Conservation (phyloP, 2,113 vertebrate genomes). For the Merops nubicus region DNA sequence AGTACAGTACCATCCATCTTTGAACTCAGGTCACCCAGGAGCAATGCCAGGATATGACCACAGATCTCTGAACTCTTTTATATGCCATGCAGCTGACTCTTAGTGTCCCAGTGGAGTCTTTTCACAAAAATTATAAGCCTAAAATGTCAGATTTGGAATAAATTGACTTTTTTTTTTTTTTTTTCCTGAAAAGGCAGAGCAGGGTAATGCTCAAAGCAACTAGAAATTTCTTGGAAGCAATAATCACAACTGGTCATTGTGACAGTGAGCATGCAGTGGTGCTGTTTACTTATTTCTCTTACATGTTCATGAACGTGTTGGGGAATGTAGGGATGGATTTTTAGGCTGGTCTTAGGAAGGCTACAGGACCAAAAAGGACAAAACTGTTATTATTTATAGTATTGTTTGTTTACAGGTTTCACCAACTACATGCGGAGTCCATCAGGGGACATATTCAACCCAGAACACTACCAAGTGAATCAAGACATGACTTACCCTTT, state of each 20-base stretch:
- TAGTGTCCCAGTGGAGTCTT: neutral
- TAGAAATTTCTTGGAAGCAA: neutral
- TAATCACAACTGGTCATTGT: neutral
- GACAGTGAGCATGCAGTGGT: neutral
- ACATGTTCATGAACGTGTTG: neutral
- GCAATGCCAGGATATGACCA: neutral
- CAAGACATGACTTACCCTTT: conserved; percentile 93
- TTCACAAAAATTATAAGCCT: neutral
- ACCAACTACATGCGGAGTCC: conserved; percentile 95
- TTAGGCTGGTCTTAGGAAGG: neutral
- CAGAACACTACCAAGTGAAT: conserved; percentile 86
- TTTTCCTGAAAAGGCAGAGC: neutral
- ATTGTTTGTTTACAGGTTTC: conserved; percentile 80
- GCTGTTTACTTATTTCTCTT: neutral
- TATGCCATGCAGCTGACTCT: accelerated
- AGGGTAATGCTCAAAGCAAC: neutral
- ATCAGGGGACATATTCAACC: conserved; percentile 93
- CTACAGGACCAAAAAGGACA: neutral
- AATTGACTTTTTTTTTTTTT: neutral
- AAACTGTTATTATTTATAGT: neutral
- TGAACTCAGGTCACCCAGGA: neutral
- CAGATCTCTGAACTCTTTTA: neutral
- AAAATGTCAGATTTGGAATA: neutral
- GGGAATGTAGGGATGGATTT: neutral
- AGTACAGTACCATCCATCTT: neutral